Evolutionary conservation across 2,888 invertebrate species (phyloP).

Genomic region (Eristalis pertinax): DNA sequence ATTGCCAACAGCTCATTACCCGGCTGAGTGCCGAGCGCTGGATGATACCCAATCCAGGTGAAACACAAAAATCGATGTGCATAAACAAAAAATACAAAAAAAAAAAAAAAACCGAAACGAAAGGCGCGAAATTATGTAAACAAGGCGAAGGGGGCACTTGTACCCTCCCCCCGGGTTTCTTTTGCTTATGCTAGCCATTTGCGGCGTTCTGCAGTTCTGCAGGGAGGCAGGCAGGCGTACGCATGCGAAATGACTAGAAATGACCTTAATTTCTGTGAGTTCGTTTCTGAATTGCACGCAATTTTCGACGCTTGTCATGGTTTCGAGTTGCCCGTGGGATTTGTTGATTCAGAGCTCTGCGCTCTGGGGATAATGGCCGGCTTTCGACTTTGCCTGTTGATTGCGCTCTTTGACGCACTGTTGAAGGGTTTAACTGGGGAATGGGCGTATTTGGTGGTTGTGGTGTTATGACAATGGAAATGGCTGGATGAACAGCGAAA

Average conservation of each 20-base stretch:
- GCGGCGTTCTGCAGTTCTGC: background rate
- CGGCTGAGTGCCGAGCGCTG: conserved; percentile 28
- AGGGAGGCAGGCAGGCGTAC: background rate
- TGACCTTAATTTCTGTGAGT: conserved; percentile 27
- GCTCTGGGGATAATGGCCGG: background rate
- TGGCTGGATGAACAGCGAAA: background rate
- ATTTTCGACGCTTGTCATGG: background rate
- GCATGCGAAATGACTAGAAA: background rate
- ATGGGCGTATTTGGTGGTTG: background rate
- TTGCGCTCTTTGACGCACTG: background rate
- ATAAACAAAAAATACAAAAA: no score
- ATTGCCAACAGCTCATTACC: conserved; percentile 53
- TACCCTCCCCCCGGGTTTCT: background rate
- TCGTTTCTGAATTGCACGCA: conserved; percentile 31
- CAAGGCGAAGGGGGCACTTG: background rate
- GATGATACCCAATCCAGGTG: conserved; percentile 20
- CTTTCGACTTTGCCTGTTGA: background rate
- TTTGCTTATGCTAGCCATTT: conserved; percentile 15
- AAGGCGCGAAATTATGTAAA: conserved; percentile 47
- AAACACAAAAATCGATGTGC: background rate
- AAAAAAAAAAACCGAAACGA: conserved; percentile 4
- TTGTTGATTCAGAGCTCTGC: conserved; percentile 3
- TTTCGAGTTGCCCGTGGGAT: conserved; percentile 19
- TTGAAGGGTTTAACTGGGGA: background rate
- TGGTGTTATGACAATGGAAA: background rate